Evolutionary conservation across 2,113 vertebrate species (phyloP), one percentile per base, ranked within the genome.

Genomic region (Sceloporus undulatus): DNA sequence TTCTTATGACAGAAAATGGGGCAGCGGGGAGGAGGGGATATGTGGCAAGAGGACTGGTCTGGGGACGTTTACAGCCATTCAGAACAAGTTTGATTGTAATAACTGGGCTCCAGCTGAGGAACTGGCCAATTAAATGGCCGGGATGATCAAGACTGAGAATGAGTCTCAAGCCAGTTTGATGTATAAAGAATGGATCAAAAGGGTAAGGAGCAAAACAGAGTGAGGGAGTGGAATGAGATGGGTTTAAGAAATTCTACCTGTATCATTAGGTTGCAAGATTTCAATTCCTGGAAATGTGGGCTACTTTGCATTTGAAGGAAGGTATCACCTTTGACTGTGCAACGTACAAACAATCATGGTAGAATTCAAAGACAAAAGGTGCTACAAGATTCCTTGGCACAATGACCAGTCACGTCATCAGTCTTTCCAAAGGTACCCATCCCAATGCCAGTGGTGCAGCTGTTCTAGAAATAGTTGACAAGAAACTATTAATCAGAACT

Each of bases 1-100:
- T 65, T 86, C 92, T 85, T 80, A n/a, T 84, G 74, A 84, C 87
- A 88, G 93, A 77, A 95, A 73, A 23, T 77, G 83, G 66, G 89
- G 91, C 59, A 18, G 18, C 18, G 18, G 59, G 59, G 80, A 85
- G 86, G 80, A 86, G 86, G 87, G 38, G 7, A 6, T 23, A 19
- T 0, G 82, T 8, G 0, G 85, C 3, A 13, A 85, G 19, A 59
- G 74, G 85, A 74, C 89, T 38, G 82, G 1, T 13, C 75, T 0
- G 75, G 70, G n/a, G 0, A 0, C 73, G 10, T 25, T 75, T 23
- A 87, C 18, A 83, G 92, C 89, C 84, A 11, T 87, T 77, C 23
- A 40, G 71, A 0, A 56, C 81, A 79, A 38, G 85, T 87, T 85
- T 79, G 1, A 83, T 68, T 87, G 68, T 85, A 54, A 92, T 74